Conservation (phyloP, 2,888 invertebrate species). For the Azorinus chamasolen region DNA sequence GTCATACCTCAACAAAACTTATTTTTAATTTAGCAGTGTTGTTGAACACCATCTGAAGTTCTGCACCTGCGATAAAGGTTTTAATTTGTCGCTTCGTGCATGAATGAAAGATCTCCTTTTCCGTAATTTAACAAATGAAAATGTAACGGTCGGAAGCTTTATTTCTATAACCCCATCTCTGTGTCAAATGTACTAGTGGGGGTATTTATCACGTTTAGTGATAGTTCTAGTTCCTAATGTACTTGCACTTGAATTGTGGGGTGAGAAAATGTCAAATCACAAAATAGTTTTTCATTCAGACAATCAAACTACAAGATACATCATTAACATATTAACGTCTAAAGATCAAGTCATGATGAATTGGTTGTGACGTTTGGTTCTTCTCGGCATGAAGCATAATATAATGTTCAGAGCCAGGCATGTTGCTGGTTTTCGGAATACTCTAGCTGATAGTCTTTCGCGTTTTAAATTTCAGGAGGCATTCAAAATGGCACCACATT, state of each 20-base stretch:
- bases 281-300: constrained; percentile 41
- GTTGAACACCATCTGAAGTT: too few species aligned
- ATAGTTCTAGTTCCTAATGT: constrained; percentile 23
- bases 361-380: constrained; percentile 1
- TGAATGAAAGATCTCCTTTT: too few species aligned
- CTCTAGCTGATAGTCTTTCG: constrained; percentile 10
- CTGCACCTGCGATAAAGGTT: too few species aligned
- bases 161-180: too few species aligned
- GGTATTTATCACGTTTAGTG: too few species aligned
- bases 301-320: constrained; percentile 22
- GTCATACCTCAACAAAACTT: too few species aligned
- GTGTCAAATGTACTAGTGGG: too few species aligned
- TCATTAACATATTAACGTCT: constrained; percentile 24
- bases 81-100: too few species aligned
- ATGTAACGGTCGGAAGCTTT: too few species aligned
- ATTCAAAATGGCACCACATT: background rate
- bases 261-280: constrained; percentile 37
- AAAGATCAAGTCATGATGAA: constrained; percentile 14
- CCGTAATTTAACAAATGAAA: too few species aligned
- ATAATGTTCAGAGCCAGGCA: constrained; percentile 12
- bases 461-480: constrained; percentile 22
- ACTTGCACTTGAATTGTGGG: constrained; percentile 36
- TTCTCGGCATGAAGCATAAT: background rate
- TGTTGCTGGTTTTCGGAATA: constrained; percentile 9
- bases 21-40: too few species aligned